Percentiles rank a stretch among this genome's conserved stretches.
phyloP scores from a whole-genome alignment of 2,888 invertebrate species.

The Unio pictorum region DNA sequence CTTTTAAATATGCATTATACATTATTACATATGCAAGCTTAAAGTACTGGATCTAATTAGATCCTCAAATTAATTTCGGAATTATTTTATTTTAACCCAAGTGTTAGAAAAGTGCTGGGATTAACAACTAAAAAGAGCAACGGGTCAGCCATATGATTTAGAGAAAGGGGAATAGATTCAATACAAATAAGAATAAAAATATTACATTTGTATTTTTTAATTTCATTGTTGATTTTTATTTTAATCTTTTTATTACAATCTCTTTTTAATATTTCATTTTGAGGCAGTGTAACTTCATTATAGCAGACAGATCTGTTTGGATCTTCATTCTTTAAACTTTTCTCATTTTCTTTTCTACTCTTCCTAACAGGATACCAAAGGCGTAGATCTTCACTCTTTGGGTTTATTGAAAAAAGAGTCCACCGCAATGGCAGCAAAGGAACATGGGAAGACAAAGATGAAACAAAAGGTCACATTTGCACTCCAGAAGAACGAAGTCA shows the following conservation, averaged over 20 bases:
- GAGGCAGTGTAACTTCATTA: constrained; percentile 1
- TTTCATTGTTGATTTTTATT: too few species aligned
- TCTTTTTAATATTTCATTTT: background rate
- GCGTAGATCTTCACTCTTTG: constrained; percentile 54
- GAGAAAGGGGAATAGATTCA: too few species aligned
- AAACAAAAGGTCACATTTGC: constrained; percentile 59
- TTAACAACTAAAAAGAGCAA: too few species aligned
- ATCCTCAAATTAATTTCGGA: too few species aligned
- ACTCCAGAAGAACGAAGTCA: constrained; percentile 51
- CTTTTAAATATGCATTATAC: too few species aligned
- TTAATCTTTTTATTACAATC: background rate
- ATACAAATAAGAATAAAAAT: too few species aligned
- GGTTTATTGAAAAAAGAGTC: constrained; percentile 60
- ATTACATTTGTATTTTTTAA: too few species aligned
- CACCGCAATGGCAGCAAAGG: constrained; percentile 41
- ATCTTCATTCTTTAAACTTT: background rate
- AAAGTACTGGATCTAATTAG: too few species aligned
- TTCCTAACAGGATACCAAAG: constrained; percentile 36
- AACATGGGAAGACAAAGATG: constrained; percentile 40
- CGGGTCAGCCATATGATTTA: too few species aligned
- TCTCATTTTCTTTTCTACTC: constrained; percentile 4
- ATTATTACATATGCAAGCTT: too few species aligned
- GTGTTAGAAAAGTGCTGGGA: too few species aligned
- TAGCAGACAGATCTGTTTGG: background rate
- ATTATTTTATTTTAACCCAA: too few species aligned